Evolutionary conservation across 2,113 vertebrate species (phyloP).

Genomic region (Burhinus bistriatus): DNA sequence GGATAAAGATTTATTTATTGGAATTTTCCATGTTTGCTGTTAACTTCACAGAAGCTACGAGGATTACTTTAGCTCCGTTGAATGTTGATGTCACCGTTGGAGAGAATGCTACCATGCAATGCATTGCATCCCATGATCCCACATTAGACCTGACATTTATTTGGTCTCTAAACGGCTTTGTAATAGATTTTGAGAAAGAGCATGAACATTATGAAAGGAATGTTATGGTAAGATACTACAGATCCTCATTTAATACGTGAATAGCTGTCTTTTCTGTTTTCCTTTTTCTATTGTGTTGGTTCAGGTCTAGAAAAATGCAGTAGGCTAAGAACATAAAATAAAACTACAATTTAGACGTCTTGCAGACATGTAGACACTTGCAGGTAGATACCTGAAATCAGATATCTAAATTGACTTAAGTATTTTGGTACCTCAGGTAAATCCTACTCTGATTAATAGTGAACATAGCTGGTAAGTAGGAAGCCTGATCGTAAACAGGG

Average conservation of each 20-base stretch:
- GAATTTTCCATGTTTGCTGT: conserved; percentile 30
- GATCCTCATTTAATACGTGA: neutral
- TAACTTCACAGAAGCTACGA: conserved; percentile 86
- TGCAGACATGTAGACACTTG: neutral
- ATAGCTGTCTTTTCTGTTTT: neutral
- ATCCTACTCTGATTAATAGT: neutral
- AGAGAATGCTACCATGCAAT: conserved; percentile 88
- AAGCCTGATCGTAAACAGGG: neutral
- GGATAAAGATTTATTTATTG: neutral
- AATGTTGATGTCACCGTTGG: conserved; percentile 89
- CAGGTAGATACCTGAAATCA: neutral
- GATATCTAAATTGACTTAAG: neutral
- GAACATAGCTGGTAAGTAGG: neutral
- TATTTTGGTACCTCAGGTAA: neutral
- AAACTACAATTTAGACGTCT: neutral
- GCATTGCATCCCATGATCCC: conserved; percentile 86
- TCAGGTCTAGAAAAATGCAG: neutral
- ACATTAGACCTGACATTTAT: conserved; percentile 91
- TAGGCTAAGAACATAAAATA: neutral
- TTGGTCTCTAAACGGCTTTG: conserved; percentile 89
- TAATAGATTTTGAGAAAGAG: conserved; percentile 88
- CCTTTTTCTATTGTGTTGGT: neutral
- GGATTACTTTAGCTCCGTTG: conserved; percentile 88
- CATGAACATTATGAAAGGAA: conserved; percentile 83
- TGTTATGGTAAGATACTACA: conserved; percentile 78